phyloP scores from a whole-genome alignment of 2,113 vertebrate genomes.

The Neoarius graeffei region DNA sequence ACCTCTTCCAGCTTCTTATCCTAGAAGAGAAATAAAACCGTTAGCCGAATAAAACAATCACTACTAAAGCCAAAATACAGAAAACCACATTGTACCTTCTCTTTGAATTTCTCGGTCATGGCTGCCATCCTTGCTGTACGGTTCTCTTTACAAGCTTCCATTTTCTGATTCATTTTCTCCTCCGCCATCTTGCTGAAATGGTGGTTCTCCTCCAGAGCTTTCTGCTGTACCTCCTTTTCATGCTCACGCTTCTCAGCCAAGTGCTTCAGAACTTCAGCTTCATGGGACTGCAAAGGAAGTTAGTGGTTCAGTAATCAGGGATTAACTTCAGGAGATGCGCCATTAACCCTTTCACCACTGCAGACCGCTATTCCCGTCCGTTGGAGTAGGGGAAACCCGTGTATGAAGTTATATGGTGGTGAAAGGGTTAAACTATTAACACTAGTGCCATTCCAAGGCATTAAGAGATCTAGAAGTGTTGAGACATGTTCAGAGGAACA shows the following conservation, averaged over 20 bases:
- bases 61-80: neutral
- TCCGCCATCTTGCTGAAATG: slow-evolving; percentile 99
- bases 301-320: neutral
- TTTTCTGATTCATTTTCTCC: slow-evolving; percentile 96
- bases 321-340: neutral
- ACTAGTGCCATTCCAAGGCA: too few relatives aligned
- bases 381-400: too few relatives aligned
- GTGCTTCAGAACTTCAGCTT: slow-evolving; percentile 95
- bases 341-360: too few relatives aligned
- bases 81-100: slow-evolving; percentile 77
- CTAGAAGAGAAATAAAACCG: slow-evolving; percentile 61
- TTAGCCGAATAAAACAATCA: neutral
- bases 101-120: slow-evolving; percentile 93
- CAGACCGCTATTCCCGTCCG: too few relatives aligned
- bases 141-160: slow-evolving; percentile 98
- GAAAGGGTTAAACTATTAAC: too few relatives aligned
- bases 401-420: too few relatives aligned
- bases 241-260: slow-evolving; percentile 95
- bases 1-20: slow-evolving; percentile 97
- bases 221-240: slow-evolving; percentile 93
- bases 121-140: slow-evolving; percentile 92
- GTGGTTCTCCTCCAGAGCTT: slow-evolving; percentile 94
- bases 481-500: neutral
- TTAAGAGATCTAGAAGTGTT: neutral
- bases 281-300: slow-evolving; percentile 78